Evolutionary conservation across 2,113 vertebrate genomes (phyloP), one percentile per base, ranked within the genome.

Genomic region (Peucedramus taeniatus): DNA sequence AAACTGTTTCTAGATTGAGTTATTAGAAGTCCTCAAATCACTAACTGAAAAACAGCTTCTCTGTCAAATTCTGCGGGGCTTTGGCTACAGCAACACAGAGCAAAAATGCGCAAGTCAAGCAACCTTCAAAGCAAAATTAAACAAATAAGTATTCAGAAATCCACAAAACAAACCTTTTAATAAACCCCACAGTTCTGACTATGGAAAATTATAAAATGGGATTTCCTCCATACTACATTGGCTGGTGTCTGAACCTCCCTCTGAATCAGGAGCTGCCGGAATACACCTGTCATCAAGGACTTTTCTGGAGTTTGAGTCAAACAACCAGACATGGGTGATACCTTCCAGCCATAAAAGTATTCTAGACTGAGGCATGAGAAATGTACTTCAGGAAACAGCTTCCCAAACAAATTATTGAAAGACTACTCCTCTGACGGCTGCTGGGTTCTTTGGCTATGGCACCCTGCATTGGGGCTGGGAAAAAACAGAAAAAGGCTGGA

Each of bases 1-100:
- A 28, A 24, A 19, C 5, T 16, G 8, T 35, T 61, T 61, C 31
- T 30, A 51, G 20, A 17, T 4, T 13, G 37, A 50, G 37, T 27
- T 26, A 33, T n/a, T 21, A 21, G 28, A 49, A 39, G 11, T n/a
- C 14, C 16, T 60, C 45, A 31, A 60, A 35, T 7, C 0, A 0
- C 21, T 39, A 12, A 31, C 5, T n/a, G 14, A 22, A 68, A 31
- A 24, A 8, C 19, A 66, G 20, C 11, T 53, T 17, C 20, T 60
- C 28, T 75, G 45, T n/a, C 20, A 78, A 70, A 21, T 30, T 28
- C 16, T 11, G n/a, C 7, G 3, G 11, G 7, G 9, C 13, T 59
- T 40, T 60, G n/a, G 16, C 53, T 68, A 6, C 3, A 6, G 47
- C 30, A 35, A 13, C 39, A 40, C 6, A 1, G 19, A 66, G 30